Conservation (phyloP, 2,888 invertebrate genomes). For the Drosophila heteroneura region DNA sequence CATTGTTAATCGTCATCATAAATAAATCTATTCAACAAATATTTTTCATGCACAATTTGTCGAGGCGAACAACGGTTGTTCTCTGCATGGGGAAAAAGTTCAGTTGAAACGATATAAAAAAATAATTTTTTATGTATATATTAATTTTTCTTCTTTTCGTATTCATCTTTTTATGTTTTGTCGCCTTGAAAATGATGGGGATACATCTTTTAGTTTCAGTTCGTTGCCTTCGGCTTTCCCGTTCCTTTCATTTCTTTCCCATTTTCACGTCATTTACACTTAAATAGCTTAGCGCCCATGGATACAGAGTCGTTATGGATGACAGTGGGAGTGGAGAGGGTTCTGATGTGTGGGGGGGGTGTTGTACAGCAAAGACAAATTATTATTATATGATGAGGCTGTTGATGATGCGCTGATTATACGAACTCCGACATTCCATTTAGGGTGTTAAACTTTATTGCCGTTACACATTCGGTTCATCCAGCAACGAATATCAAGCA, state of each 20-base stretch:
- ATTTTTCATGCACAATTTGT: conserved; percentile 70
- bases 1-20: conserved; percentile 73
- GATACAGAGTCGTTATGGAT: conserved; percentile 30
- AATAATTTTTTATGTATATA: conserved; percentile 29
- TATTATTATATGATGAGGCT: conserved; percentile 65
- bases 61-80: conserved; percentile 15
- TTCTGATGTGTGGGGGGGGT: background rate
- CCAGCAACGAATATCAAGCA: conserved; percentile 46
- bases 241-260: conserved; percentile 42
- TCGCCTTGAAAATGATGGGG: conserved; percentile 45
- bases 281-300: conserved; percentile 72
- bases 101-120: conserved; percentile 55
- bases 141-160: conserved; percentile 26
- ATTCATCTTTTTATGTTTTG: conserved; percentile 47
- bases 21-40: conserved; percentile 66
- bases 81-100: conserved; percentile 29
- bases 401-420: conserved; percentile 76
- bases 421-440: conserved; percentile 49
- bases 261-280: conserved; percentile 81
- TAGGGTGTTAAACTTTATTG: conserved; percentile 77
- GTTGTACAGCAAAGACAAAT: conserved; percentile 48
- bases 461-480: conserved; percentile 55
- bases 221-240: conserved; percentile 29
- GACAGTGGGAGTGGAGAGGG: background rate
- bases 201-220: conserved; percentile 53